Conservation (phyloP, 64 coral and sea anemone species). For the Astreopora myriophthalma region DNA sequence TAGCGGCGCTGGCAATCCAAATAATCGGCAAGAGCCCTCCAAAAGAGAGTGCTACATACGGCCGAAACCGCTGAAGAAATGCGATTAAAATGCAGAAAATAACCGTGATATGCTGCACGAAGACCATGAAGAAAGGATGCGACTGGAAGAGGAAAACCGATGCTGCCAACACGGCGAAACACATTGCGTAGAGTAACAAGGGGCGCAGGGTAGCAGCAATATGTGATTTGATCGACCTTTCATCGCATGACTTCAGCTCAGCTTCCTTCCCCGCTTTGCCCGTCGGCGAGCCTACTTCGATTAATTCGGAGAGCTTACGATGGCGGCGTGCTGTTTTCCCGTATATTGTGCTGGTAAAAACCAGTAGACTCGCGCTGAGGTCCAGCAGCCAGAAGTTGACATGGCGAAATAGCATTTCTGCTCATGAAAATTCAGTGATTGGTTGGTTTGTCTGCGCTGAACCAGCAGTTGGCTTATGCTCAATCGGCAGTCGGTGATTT, state of each 20-base stretch:
- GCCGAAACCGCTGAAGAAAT: conserved; percentile 19
- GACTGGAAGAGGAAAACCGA: conserved; percentile 22
- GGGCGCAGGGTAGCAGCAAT: neutral
- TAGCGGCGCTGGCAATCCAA: conserved; percentile 15
- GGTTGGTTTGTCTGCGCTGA: no score
- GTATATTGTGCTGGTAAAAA: conserved; percentile 33
- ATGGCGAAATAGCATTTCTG: conserved; percentile 3
- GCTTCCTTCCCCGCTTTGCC: no score
- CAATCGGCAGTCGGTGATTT: no score
- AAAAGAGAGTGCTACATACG: neutral
- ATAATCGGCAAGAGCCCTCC: neutral
- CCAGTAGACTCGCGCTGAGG: conserved; percentile 7
- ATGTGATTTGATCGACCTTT: neutral
- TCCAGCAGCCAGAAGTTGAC: conserved; percentile 40
- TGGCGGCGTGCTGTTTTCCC: neutral
- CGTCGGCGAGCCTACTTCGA: neutral
- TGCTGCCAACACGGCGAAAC: conserved; percentile 1
- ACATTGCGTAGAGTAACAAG: neutral
- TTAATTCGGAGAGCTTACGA: neutral
- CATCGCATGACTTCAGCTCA: neutral
- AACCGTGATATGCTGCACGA: conserved; percentile 14
- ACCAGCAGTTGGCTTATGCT: no score
- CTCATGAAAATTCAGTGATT: no score
- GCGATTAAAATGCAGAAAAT: neutral
- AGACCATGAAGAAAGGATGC: conserved; percentile 4